These are phyloP conservation scores for Lagria hirta DNA, from an alignment of 2,888 invertebrate species.

Conservation along the genomic window DNA sequence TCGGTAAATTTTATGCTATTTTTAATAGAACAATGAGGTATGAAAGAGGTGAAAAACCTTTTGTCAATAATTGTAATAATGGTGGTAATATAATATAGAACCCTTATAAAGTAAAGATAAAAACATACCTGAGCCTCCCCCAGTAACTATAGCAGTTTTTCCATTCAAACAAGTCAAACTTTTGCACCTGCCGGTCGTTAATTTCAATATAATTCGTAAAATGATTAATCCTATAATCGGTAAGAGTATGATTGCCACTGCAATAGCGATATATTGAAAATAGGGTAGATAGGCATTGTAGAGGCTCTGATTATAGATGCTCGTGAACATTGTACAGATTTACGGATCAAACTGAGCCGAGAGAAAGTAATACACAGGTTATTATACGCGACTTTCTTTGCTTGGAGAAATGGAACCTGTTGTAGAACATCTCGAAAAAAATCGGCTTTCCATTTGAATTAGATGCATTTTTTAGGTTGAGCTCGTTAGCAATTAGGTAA, in stretches of 20 bases:
- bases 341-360: slow-evolving; percentile 13
- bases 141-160: slow-evolving; percentile 47
- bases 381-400: slow-evolving; percentile 17
- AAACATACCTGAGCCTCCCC: slow-evolving; percentile 42
- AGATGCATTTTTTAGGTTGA: no score
- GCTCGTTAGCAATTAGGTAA: no score
- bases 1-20: no score
- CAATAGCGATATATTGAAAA: slow-evolving; percentile 40
- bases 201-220: slow-evolving; percentile 42
- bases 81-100: slow-evolving; percentile 2
- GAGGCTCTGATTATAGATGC: no score
- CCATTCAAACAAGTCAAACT: slow-evolving; percentile 45
- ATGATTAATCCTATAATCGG: slow-evolving; percentile 39
- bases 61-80: neutral
- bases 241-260: slow-evolving; percentile 35
- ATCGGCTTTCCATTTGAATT: slow-evolving; percentile 7
- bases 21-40: no score
- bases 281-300: slow-evolving; percentile 39
- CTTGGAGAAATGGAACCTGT: slow-evolving; percentile 41
- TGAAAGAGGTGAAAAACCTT: no score
- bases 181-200: slow-evolving; percentile 41
- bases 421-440: slow-evolving; percentile 19
- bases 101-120: slow-evolving; percentile 1
- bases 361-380: slow-evolving; percentile 13
- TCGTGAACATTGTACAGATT: slow-evolving; percentile 36